These are phyloP conservation scores for Pelagia noctiluca DNA, from an alignment of 30 jellyfish, hydroid and myxozoan genomes.

Conservation along the genomic window DNA sequence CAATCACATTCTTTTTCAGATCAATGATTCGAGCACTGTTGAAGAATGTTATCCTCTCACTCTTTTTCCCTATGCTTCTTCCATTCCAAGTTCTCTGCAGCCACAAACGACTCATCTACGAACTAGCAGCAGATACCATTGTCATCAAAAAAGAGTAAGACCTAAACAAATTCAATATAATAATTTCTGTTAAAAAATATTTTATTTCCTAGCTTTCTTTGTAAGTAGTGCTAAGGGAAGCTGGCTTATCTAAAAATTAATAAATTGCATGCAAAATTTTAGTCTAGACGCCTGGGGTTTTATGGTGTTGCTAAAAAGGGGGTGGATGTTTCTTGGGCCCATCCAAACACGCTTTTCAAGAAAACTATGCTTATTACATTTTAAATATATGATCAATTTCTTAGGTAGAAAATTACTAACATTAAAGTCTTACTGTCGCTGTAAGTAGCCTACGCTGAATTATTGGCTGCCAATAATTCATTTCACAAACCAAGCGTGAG, in stretches of 20 bases:
- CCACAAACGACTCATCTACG: slow-evolving; percentile 82
- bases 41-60: slow-evolving; percentile 80
- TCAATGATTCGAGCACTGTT: slow-evolving; percentile 81
- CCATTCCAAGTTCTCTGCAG: slow-evolving; percentile 70
- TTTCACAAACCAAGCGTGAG: too few relatives aligned
- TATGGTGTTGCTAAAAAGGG: not conserved
- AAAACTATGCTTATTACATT: too few relatives aligned
- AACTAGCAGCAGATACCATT: slow-evolving; percentile 81
- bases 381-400: too few relatives aligned
- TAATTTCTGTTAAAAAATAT: too few relatives aligned
- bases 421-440: too few relatives aligned
- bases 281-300: not conserved
- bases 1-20: slow-evolving; percentile 37
- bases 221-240: too few relatives aligned
- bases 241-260: not conserved
- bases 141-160: slow-evolving; percentile 51
- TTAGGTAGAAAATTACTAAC: too few relatives aligned
- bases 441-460: too few relatives aligned
- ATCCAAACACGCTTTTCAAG: too few relatives aligned
- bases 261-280: not conserved
- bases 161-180: not conserved
- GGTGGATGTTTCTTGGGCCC: too few relatives aligned
- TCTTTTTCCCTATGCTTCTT: slow-evolving; percentile 86
- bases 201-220: too few relatives aligned
- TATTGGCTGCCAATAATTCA: too few relatives aligned